phyloP scores from a whole-genome alignment of 2,888 invertebrate species.

The Adelphocoris suturalis region DNA sequence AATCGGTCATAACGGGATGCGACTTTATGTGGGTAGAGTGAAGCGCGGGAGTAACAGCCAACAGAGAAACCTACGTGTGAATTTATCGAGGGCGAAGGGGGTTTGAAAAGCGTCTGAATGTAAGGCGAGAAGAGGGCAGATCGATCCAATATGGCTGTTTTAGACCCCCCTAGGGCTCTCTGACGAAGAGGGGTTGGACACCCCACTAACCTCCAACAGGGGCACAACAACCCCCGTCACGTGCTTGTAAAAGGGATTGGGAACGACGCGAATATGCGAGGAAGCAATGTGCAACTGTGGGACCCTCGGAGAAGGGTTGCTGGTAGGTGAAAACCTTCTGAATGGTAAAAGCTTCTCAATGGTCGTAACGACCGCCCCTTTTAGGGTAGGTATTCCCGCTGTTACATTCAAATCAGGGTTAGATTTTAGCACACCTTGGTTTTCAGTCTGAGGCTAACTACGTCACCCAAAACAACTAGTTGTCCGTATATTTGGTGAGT shows the following conservation, averaged over 20 bases:
- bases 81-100: constrained; percentile 56
- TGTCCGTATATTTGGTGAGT: neutral
- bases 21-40: neutral
- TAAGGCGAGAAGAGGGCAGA: constrained; percentile 66
- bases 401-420: constrained; percentile 37
- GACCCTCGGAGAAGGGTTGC: constrained; percentile 10
- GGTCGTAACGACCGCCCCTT: constrained; percentile 37
- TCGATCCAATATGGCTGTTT: constrained; percentile 73
- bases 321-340: constrained; percentile 38
- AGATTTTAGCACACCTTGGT: neutral
- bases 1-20: neutral
- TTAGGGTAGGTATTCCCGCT: neutral
- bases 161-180: constrained; percentile 26
- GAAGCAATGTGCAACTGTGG: constrained; percentile 40
- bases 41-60: constrained; percentile 25
- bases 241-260: constrained; percentile 3
- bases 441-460: neutral
- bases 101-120: constrained; percentile 49
- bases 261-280: constrained; percentile 28
- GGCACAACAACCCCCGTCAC: constrained; percentile 47
- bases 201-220: constrained; percentile 65
- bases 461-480: neutral
- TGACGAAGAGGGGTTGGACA: constrained; percentile 44
- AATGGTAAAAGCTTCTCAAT: constrained; percentile 39
- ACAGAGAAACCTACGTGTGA: constrained; percentile 4